phyloP scores from a whole-genome alignment of 2,888 invertebrate genomes.

The Octonoba sinensis region DNA sequence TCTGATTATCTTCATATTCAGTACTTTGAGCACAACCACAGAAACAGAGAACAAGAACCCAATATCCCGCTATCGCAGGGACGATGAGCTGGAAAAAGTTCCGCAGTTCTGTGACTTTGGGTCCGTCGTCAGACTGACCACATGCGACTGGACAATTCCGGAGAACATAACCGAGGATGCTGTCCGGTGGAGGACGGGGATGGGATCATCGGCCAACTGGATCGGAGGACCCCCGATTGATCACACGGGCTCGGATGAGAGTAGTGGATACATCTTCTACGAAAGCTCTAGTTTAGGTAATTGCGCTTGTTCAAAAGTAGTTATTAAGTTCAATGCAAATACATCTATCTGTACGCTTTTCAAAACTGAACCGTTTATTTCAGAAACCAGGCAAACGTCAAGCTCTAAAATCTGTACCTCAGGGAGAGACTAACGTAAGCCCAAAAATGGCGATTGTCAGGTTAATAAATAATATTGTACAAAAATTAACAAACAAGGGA shows the following conservation, averaged over 20 bases:
- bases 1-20: too few species aligned
- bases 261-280: conserved; percentile 74
- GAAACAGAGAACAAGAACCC: not conserved
- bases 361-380: too few species aligned
- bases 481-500: too few species aligned
- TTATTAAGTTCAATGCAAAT: too few species aligned
- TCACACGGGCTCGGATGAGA: conserved; percentile 60
- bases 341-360: too few species aligned
- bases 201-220: conserved; percentile 66
- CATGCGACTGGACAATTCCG: conserved; percentile 62
- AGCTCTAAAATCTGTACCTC: too few species aligned
- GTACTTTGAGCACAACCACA: too few species aligned
- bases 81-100: conserved; percentile 35
- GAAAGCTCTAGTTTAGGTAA: conserved; percentile 72
- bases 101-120: conserved; percentile 65
- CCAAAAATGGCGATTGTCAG: too few species aligned
- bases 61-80: conserved; percentile 12
- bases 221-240: conserved; percentile 67
- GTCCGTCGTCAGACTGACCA: conserved; percentile 55
- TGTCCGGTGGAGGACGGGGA: conserved; percentile 65
- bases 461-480: too few species aligned
- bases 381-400: too few species aligned
- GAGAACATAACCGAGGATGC: conserved; percentile 53
- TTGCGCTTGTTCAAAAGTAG: not conserved
- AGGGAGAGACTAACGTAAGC: too few species aligned